phyloP scores from a whole-genome alignment of 2,113 vertebrate species.

The Hyperopisus bebe region DNA sequence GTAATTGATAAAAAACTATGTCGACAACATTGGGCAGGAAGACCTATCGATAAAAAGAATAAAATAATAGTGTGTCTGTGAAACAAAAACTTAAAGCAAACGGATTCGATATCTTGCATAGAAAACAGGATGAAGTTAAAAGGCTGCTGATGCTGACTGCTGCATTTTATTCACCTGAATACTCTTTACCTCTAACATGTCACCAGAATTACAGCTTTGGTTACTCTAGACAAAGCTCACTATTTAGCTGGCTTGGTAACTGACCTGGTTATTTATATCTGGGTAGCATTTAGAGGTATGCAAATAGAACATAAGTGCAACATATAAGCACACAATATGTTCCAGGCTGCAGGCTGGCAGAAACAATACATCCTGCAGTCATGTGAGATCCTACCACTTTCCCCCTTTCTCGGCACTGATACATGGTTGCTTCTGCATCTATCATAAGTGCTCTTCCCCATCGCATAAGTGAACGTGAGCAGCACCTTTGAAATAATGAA shows the following conservation, averaged over 20 bases:
- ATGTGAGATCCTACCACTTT: background rate
- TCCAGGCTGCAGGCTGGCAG: background rate
- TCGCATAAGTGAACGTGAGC: constrained; percentile 60
- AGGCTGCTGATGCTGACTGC: background rate
- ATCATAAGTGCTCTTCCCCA: constrained; percentile 60
- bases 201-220: background rate
- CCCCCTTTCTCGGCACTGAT: constrained; percentile 23
- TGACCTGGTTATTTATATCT: background rate
- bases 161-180: background rate
- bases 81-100: background rate
- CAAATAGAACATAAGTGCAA: background rate
- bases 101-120: background rate
- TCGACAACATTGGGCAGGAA: background rate
- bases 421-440: constrained; percentile 56
- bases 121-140: background rate
- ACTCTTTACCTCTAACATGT: background rate
- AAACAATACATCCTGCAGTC: background rate
- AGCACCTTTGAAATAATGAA: constrained; percentile 68
- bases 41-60: background rate
- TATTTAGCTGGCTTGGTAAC: background rate
- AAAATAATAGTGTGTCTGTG: background rate
- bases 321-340: background rate
- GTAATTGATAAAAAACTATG: background rate
- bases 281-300: background rate
- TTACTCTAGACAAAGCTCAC: background rate